These are phyloP conservation scores for Leptinotarsa haldemani DNA, from an alignment of 2,888 invertebrate species.

Conservation along the genomic window DNA sequence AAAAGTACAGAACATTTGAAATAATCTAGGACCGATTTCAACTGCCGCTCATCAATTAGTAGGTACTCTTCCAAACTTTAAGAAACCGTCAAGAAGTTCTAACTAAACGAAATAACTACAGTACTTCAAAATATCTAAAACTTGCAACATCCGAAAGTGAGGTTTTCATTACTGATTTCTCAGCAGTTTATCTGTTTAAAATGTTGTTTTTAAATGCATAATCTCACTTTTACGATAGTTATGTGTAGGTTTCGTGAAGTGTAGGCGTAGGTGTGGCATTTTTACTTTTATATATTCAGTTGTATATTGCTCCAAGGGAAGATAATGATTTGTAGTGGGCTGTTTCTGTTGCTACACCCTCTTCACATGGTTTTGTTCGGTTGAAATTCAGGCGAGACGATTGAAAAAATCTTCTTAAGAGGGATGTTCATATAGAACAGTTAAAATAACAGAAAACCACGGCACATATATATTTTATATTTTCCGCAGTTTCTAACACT, in stretches of 20 bases:
- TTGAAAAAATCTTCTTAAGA: no score
- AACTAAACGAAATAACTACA: background rate
- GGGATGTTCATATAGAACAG: no score
- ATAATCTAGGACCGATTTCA: no score
- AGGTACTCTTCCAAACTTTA: no score
- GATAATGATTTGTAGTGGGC: conserved; percentile 35
- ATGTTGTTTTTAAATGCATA: conserved; percentile 39
- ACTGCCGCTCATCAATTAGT: no score
- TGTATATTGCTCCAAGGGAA: conserved; percentile 4
- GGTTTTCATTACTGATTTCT: conserved; percentile 6
- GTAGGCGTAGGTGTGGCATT: conserved; percentile 39
- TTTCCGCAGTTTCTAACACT: no score
- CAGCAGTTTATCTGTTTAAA: conserved; percentile 25
- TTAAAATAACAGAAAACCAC: no score
- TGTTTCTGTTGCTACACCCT: background rate
- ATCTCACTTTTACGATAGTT: conserved; percentile 44
- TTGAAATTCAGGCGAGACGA: no score
- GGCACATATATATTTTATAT: no score
- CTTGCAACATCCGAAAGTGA: background rate
- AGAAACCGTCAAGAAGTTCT: background rate
- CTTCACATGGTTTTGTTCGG: no score
- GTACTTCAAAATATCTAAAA: background rate
- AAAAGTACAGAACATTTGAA: no score
- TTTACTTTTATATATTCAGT: conserved; percentile 26
- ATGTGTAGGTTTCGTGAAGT: conserved; percentile 44